phyloP scores from a whole-genome alignment of 2,888 invertebrate genomes.

The Acronicta psi region DNA sequence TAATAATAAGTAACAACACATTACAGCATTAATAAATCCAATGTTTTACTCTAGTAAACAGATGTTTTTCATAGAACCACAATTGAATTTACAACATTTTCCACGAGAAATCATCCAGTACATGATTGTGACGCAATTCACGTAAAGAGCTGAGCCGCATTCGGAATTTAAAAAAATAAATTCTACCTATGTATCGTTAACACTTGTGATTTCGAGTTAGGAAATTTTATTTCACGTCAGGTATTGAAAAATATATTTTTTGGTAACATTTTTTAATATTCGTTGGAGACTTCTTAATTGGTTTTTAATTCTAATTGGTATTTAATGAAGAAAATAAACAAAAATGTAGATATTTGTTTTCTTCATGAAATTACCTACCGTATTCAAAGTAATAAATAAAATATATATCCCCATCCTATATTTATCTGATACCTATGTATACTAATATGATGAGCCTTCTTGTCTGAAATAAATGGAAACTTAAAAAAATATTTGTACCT shows the following conservation, averaged over 20 bases:
- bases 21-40: constrained; percentile 3
- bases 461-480: no score
- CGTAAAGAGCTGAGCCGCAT: constrained; percentile 35
- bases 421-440: no score
- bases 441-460: no score
- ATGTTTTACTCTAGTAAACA: constrained; percentile 3
- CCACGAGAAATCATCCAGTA: constrained; percentile 21
- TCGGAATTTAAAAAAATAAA: constrained; percentile 49
- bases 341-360: no score
- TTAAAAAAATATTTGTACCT: no score
- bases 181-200: constrained; percentile 39
- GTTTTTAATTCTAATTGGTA: no score
- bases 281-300: no score
- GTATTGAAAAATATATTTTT: not conserved
- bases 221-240: constrained; percentile 7
- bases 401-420: no score
- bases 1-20: not conserved
- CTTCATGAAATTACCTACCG: no score
- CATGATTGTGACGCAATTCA: constrained; percentile 35
- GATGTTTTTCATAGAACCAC: constrained; percentile 27
- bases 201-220: constrained; percentile 51
- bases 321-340: no score
- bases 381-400: no score
- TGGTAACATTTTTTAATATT: not conserved
- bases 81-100: constrained; percentile 38